These are phyloP conservation scores for Ametastegia equiseti DNA, from an alignment of 2,888 invertebrate species.

Conservation along the genomic window DNA sequence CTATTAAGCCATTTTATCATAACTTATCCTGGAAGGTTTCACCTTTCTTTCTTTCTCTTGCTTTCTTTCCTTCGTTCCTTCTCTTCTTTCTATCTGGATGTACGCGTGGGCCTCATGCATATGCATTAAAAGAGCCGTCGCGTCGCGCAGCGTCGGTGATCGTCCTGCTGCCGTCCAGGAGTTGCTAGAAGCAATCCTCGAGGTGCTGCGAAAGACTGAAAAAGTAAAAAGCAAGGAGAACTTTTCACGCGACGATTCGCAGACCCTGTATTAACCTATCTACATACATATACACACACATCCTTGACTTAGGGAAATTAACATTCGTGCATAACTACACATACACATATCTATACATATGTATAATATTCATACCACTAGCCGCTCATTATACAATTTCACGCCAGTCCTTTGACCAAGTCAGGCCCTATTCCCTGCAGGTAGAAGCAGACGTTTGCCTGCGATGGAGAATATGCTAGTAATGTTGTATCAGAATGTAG, in stretches of 20 bases:
- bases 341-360: neutral
- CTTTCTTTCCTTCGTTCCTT: neutral
- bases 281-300: neutral
- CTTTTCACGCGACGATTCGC: slow-evolving; percentile 27
- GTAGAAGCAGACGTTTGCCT: neutral
- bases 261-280: neutral
- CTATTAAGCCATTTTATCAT: slow-evolving; percentile 53
- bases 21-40: slow-evolving; percentile 29
- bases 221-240: slow-evolving; percentile 13
- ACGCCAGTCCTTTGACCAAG: slow-evolving; percentile 2
- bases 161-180: neutral
- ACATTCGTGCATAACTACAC: neutral
- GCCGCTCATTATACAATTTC: slow-evolving; percentile 8
- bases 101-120: slow-evolving; percentile 55
- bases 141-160: slow-evolving; percentile 49
- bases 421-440: neutral
- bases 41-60: neutral
- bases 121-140: slow-evolving; percentile 55
- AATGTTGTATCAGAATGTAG: too few relatives aligned
- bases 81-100: slow-evolving; percentile 37
- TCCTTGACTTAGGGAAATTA: neutral
- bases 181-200: neutral
- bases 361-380: slow-evolving; percentile 12
- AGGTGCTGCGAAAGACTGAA: slow-evolving; percentile 16
- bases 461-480: too few relatives aligned